A percentile compares a stretch with the other conserved stretches of the same genome.
Evolutionary conservation across 1,140 invertebrate species (phyloP).

Genomic region (Drosophila aff.): DNA sequence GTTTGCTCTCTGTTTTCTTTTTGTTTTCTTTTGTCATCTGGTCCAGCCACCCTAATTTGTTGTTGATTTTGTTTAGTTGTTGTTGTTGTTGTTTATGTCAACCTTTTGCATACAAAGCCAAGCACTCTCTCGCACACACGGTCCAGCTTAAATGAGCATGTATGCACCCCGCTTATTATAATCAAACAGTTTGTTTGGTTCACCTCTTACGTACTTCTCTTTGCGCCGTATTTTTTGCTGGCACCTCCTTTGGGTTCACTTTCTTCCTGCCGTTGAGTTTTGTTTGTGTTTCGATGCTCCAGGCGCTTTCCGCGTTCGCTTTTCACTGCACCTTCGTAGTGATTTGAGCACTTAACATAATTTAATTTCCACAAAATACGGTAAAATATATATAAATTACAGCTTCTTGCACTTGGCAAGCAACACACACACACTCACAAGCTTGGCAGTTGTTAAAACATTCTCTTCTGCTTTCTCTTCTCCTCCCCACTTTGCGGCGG

Average conservation of each 20-base stretch:
- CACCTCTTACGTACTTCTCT: conserved; percentile 44
- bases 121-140: conserved; percentile 22
- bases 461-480: conserved; percentile 49
- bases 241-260: conserved; percentile 36
- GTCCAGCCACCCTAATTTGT: conserved; percentile 75
- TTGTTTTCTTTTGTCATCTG: conserved; percentile 67
- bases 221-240: conserved; percentile 7
- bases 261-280: conserved; percentile 29
- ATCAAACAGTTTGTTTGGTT: conserved; percentile 46
- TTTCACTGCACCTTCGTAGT: conserved; percentile 56
- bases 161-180: conserved; percentile 46
- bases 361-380: conserved; percentile 74
- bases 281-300: conserved; percentile 14
- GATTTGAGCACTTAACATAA: conserved; percentile 79
- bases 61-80: conserved; percentile 59
- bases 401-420: conserved; percentile 66
- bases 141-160: conserved; percentile 24
- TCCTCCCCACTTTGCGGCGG: conserved; percentile 33
- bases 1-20: conserved; percentile 31
- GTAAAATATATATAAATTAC: conserved; percentile 47
- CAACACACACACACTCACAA: conserved; percentile 46
- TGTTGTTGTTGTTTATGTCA: conserved; percentile 41
- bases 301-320: conserved; percentile 36
- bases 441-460: conserved; percentile 31
- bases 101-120: conserved; percentile 72